Evolutionary conservation across 2,113 vertebrate genomes (phyloP).

Genomic region (Galbula dea): DNA sequence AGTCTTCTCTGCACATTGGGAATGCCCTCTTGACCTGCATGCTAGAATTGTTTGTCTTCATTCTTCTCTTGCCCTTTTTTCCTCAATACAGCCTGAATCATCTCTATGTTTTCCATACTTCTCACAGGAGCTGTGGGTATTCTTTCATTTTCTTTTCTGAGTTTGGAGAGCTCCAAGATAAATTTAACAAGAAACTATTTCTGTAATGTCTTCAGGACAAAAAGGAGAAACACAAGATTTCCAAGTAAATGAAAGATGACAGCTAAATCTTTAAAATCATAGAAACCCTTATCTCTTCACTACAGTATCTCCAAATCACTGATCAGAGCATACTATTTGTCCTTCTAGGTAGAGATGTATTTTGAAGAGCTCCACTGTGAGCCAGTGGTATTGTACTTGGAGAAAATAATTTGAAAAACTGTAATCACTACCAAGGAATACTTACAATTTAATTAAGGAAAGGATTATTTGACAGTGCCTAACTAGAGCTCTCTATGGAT

Average conservation of each 20-base stretch:
- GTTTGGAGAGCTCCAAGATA: conserved; percentile 21
- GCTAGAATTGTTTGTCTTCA: background rate
- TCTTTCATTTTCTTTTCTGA: conserved; percentile 13
- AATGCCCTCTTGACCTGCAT: background rate
- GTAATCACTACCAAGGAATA: conserved; percentile 37
- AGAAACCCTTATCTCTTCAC: conserved; percentile 29
- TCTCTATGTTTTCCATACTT: background rate
- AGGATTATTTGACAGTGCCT: conserved; percentile 19
- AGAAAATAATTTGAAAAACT: conserved; percentile 51
- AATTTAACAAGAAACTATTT: conserved; percentile 39
- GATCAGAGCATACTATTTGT: background rate
- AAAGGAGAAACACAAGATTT: conserved; percentile 8
- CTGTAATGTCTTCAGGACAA: conserved; percentile 20
- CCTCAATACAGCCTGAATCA: background rate
- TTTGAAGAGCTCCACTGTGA: background rate
- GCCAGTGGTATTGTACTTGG: background rate
- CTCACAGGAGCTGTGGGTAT: background rate
- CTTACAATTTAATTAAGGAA: conserved; percentile 60
- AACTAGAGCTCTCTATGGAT: conserved; percentile 24
- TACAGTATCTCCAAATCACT: conserved; percentile 6
- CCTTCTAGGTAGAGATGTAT: background rate
- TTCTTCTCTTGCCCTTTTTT: background rate
- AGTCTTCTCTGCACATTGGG: background rate
- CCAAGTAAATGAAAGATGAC: conserved; percentile 49
- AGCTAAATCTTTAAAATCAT: conserved; percentile 33